Evolutionary conservation across 2,113 vertebrate species (phyloP), one percentile per base, ranked within the genome.

Genomic region (Callospermophilus lateralis): DNA sequence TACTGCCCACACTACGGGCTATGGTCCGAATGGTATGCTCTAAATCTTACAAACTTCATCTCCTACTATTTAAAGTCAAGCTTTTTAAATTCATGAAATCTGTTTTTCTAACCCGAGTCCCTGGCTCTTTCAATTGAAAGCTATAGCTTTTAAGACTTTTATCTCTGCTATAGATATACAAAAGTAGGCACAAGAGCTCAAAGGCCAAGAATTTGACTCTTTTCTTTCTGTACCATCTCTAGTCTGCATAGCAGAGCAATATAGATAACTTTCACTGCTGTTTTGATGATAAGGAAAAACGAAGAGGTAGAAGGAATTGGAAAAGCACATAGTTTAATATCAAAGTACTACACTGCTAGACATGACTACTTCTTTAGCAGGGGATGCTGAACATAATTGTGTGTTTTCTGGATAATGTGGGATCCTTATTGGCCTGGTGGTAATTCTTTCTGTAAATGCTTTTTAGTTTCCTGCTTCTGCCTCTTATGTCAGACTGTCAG

Each of bases 131-230:
- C 17, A 10, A n/a, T 34, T 42, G 77, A 92, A 94, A 95, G 34
- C n/a, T 68, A 26, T 76, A 86, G 48, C 58, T 67, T 77, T 96
- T 92, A 94, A 93, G 65, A 92, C 39, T 77, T 88, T 87, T 84
- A 85, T 89, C 72, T 96, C 90, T 78, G 12, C 37, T 74, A 74
- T 24, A 93, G 20, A 86, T 37, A 94, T 32, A 61, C 42, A 94
- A 88, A 97, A 74, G 8, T 90, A 80, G 34, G n/a, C 37, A 74
- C 32, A 88, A 68, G 55, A 85, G 28, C 83, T 70, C 89, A 86
- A 90, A 97, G 80, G 55, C 42, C 74, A 95, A 39, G 63, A 84
- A 53, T 78, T 88, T 70, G 24, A 67, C 58, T 91, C 77, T 78
- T 37, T 51, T 68, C 55, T 83, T 89, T 95, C 89, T 74, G 11